Percentiles rank a stretch among this genome's conserved stretches.
Evolutionary conservation across 1,140 invertebrate genomes (phyloP).

Genomic region (Adoxophyes honmai): DNA sequence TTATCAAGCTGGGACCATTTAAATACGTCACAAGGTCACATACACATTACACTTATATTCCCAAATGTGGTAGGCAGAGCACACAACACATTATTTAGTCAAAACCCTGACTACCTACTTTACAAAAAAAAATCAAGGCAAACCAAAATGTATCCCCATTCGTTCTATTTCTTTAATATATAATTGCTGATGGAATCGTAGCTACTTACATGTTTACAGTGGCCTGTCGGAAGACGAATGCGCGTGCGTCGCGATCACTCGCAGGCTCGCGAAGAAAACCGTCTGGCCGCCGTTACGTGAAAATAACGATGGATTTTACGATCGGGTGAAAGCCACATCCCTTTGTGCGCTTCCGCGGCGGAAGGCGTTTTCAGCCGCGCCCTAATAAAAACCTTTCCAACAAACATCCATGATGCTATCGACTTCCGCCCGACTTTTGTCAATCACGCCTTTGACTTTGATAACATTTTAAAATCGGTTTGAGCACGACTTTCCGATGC

Average conservation of each 20-base stretch:
- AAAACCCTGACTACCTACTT: too few species aligned
- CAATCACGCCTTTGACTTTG: conserved; percentile 35
- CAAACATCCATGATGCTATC: conserved; percentile 36
- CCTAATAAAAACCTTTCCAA: conserved; percentile 28
- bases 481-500: conserved; percentile 21
- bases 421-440: conserved; percentile 31
- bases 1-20: too few species aligned
- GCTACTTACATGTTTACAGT: too few species aligned
- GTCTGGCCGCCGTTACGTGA: conserved; percentile 21
- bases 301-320: conserved; percentile 38
- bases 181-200: too few species aligned
- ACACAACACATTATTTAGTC: too few species aligned
- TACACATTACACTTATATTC: too few species aligned
- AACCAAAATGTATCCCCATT: too few species aligned
- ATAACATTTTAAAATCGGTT: conserved; percentile 46
- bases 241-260: background rate
- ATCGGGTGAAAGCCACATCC: conserved; percentile 30
- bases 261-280: conserved; percentile 7
- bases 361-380: conserved; percentile 19
- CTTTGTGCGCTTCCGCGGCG: conserved; percentile 29
- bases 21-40: too few species aligned
- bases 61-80: too few species aligned
- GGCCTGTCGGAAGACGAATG: background rate
- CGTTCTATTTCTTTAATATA: too few species aligned
- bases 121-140: too few species aligned